Percentiles rank a stretch among this genome's conserved stretches.
These are phyloP conservation scores for Probosciger aterrimus DNA, from an alignment of 2,113 vertebrate species.

Conservation along the genomic window DNA sequence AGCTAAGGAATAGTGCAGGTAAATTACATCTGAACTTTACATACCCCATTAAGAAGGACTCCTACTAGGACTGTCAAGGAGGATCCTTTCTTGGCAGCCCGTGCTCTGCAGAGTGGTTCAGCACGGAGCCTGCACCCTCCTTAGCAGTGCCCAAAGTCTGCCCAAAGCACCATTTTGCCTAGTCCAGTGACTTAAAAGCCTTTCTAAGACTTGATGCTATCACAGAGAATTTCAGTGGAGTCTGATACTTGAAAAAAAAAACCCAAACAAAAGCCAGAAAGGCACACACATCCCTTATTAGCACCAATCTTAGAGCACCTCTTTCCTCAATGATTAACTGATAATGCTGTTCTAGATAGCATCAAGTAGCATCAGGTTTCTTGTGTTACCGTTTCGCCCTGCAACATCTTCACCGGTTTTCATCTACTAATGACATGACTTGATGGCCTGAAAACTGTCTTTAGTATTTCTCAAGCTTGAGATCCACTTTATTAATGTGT, in stretches of 20 bases:
- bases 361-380: not conserved
- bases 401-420: not conserved
- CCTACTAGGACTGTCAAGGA: not conserved
- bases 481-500: not conserved
- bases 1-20: not conserved
- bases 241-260: not conserved
- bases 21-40: not conserved
- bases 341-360: not conserved
- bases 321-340: not conserved
- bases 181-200: not conserved
- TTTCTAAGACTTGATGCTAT: not conserved
- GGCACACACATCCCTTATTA: accelerated
- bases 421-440: not conserved
- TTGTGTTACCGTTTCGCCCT: not conserved
- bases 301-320: not conserved
- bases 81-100: not conserved
- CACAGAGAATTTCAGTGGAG: not conserved
- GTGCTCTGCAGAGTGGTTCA: not conserved
- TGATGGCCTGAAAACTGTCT: not conserved
- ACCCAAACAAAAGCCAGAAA: accelerated
- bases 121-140: not conserved
- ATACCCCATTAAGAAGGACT: not conserved
- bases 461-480: not conserved
- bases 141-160: not conserved
- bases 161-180: not conserved